Evolutionary conservation across 1,140 invertebrate species (phyloP), one percentile per base, ranked within the genome.

Genomic region (Uloborus diversus): DNA sequence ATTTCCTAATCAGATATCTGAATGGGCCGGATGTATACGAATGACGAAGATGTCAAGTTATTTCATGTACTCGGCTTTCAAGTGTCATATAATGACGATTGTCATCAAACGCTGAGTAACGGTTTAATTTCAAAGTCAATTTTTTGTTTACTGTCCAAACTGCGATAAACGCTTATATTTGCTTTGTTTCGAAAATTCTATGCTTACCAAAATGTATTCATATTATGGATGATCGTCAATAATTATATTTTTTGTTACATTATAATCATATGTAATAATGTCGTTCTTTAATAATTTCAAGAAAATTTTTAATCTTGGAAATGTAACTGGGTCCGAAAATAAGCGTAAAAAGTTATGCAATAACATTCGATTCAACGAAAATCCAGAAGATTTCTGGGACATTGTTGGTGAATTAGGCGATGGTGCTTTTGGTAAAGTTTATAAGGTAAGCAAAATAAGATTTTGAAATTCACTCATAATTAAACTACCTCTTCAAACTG

Each of bases 391-490:
- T 82, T 90, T 92, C 85, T 99, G 98, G 98, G 94, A 96, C 82
- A 96, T 99, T 90, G 89, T 98, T 82, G 96, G 96, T 33, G 98
- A 99, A 89, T 90, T 99, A 64, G 98, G 98, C 59, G 98, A 99
- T 89, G 98, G 98, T 69, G 97, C 98, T 35, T 99, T 99, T 88
- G 98, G 98, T 33, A 99, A 98, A 92, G 95, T 97, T 76, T 93
- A 93, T 83, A 94, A 94, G 90, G 93, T 94, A 64, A 53, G 28
- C 9, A 2, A 47, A 2, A 47, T 47, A 47, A 2, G 51, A 82
- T n/a, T n/a, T n/a, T n/a, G n/a, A n/a, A n/a, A n/a, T n/a, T n/a
- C n/a, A n/a, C n/a, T n/a, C n/a, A n/a, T n/a, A n/a, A n/a, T n/a
- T n/a, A n/a, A n/a, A n/a, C n/a, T n/a, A n/a, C n/a, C n/a, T n/a